Conservation (phyloP, 2,888 invertebrate genomes). For the Lithophane leautieri region DNA sequence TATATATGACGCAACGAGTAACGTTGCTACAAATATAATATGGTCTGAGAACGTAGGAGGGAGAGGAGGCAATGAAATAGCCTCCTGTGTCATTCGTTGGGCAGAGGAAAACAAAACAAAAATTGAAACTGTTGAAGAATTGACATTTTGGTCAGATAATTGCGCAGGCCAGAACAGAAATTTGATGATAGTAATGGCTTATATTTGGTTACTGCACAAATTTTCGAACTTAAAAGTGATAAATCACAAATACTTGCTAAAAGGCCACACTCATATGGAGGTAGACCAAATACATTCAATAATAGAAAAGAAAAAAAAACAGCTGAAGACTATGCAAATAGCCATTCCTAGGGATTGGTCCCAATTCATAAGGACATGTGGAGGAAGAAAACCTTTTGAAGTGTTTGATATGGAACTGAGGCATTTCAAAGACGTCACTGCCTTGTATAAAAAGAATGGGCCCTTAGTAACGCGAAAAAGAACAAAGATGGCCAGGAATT, state of each 20-base stretch:
- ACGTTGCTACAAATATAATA: too few species aligned
- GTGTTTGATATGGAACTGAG: slow-evolving; percentile 24
- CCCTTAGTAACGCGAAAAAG: slow-evolving; percentile 29
- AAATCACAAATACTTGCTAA: slow-evolving; percentile 49
- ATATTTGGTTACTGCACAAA: slow-evolving; percentile 30
- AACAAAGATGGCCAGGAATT: slow-evolving; percentile 21
- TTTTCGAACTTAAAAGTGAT: slow-evolving; percentile 29
- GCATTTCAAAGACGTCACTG: slow-evolving; percentile 29
- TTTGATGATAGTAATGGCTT: slow-evolving; percentile 29
- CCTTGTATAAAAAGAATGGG: slow-evolving; percentile 22
- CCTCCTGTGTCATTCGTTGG: too few species aligned
- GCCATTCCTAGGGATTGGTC: slow-evolving; percentile 33
- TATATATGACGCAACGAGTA: too few species aligned
- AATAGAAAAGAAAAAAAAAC: slow-evolving; percentile 37
- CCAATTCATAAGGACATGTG: slow-evolving; percentile 33
- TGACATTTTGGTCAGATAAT: too few species aligned
- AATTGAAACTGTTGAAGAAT: too few species aligned
- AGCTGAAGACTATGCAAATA: slow-evolving; percentile 35
- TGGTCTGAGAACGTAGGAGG: too few species aligned
- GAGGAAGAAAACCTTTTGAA: slow-evolving; percentile 25
- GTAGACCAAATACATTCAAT: slow-evolving; percentile 39
- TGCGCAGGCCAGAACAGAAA: slow-evolving; percentile 33
- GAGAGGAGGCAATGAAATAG: too few species aligned
- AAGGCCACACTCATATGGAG: slow-evolving; percentile 51
- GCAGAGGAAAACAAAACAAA: too few species aligned